Base-by-base conservation (phyloP, 2,113 vertebrate species). In the Lucifuga dentata region DNA sequence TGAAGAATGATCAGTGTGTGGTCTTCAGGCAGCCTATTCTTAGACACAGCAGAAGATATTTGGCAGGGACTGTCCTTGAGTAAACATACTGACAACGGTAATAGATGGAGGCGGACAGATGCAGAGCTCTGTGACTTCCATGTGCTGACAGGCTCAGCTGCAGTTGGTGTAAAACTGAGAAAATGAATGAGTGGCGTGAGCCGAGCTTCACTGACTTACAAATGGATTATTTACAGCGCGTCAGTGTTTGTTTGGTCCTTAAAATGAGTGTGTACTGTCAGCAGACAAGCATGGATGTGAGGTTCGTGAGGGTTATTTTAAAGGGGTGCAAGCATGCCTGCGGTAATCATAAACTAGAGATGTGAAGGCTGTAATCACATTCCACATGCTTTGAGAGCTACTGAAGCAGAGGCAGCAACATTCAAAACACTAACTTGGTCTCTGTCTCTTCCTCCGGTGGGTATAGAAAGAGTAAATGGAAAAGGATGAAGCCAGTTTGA, bases 391-490 rank as follows among this genome's bases (percentile, higher is more conserved):
- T 65, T 81, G 58, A 58, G 50, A 74, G 75, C 64, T 43, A 71
- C 65, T 72, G 71, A 38, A 55, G 57, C 62, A 62, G 32, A 73
- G 39, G 33, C 44, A 20, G 73, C 46, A 80, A 81, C 60, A 78
- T 76, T 78, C 66, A 43, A 12, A 36, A 53, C 73, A 93, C 92
- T 92, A 87, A 93, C 92, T 90, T 92, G 80, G 68, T 79, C 66
- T 81, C 69, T 57, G 84, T 73, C 64, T 87, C 79, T 52, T 85
- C 81, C 58, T 81, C 82, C 89, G 90, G 80, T 57, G 44, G 72
- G 74, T 19, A 78, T 70, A 78, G 58, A 68, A 73, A 59, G 50
- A 15, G 57, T 16, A 68, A 52, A 80, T 21, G 64, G 80, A 60
- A 82, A 79, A 68, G 38, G 63, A 33, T 20, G 2, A 69, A 48